Base-by-base conservation (phyloP, 2,797 vertebrate genomes). In the Hyperoplus lanceolatus region DNA sequence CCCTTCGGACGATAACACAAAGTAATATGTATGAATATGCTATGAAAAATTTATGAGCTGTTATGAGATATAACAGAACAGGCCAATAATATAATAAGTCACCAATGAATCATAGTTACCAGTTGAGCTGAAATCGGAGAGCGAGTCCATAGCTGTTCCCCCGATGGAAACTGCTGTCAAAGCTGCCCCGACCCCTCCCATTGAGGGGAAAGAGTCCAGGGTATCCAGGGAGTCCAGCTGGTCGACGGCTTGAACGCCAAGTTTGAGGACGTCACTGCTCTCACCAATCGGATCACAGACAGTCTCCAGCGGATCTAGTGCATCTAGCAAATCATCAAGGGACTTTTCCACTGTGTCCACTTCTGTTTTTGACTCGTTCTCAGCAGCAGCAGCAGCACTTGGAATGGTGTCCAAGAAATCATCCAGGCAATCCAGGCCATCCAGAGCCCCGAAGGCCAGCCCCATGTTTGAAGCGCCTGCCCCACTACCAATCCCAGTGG, bases 181-280 rank as follows among this genome's bases (percentile, higher is more conserved):
- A 61, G 75, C 29, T 8, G 77, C 21, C 21, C 9, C 38, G 6
- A n/a, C 60, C 14, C 18, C 50, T 48, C 85, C 74, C 39, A 55
- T 66, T 0, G 82, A 72, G 38, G 81, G 48, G 49, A 98, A 98
- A 21, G 85, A 90, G 82, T 98, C 97, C 21, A 99, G 91, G 14
- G 90, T 38, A 91, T 96, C 88, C 0, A 97, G 96, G 21, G 80
- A 87, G 77, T 86, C 69, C 0, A 89, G 87, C 58, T 29, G 76
- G 6, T 82, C 49, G n/a, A 67, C 13, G 50, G 65, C 7, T 39
- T 54, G 74, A 36, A 18, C 36, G 16, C 51, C 63, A 15, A 3
- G 29, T 54, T 70, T 72, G 38, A 57, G 36, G 21, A 53, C 62
- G 8, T 21, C 38, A 1, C 55, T 13, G 0, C 15, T 21, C 16